Base-by-base conservation (phyloP, 2,888 invertebrate genomes). In the Chouioia cunea region DNA sequence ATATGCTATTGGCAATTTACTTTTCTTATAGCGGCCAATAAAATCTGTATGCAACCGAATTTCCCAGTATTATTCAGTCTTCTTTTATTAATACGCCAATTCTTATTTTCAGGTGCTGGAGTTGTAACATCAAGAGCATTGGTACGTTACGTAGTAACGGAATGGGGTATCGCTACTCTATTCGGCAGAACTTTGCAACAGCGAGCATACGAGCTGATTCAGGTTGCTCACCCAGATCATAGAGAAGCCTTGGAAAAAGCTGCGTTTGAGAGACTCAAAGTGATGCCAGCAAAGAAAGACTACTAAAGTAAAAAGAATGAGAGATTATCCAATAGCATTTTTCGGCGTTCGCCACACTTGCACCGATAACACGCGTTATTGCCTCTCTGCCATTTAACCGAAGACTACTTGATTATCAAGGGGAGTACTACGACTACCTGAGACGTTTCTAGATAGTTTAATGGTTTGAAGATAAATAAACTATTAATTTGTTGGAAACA, bases 61-160 rank as follows among this genome's bases (percentile, higher is more conserved):
- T 27, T 36, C 22, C n/a, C 56, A 16, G 6, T n/a, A 23, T 15
- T 36, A 1, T 12, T 6, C 27, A 4, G 36, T 56, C n/a, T 27
- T 12, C 36, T 36, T 8, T 36, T 2, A 48, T 18, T 63, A 14
- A 1, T 47, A 44, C 15, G 6, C 58, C 53, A 18, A 50, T 69
- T 54, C 65, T 65, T 0, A 36, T 70, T 82, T 79, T 44, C 80
- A 89, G 91, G 91, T 76, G 90, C 89, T 73, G 91, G 91, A 56
- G 91, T 92, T 3, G 91, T 91, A 4, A 91, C 91, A 0, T 88
- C 90, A 16, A 85, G 91, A 79, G 91, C 90, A 1, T 90, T 91
- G 73, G 90, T 89, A 10, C 91, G 91, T 77, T 92, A 91, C 80
- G 86, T 92, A 0, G 91, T 91, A 0, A 92, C 92, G 0, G 92